phyloP scores from a whole-genome alignment of 2,888 invertebrate genomes.

The Hydropsyche betteni region DNA sequence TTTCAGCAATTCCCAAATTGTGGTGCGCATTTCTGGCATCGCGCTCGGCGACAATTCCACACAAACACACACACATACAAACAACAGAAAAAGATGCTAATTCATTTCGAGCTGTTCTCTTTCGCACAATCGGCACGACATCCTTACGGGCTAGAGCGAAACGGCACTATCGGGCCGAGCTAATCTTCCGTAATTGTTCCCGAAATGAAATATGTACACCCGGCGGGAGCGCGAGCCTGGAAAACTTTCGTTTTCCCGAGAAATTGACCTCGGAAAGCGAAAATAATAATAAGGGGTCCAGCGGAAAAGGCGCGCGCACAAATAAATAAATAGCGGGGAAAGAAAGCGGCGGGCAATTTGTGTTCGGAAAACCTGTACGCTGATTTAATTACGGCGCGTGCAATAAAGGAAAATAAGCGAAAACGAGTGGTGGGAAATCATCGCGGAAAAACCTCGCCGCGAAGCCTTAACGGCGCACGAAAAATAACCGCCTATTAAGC shows the following conservation, averaged over 20 bases:
- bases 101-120: constrained; percentile 38
- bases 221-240: constrained; percentile 34
- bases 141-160: constrained; percentile 28
- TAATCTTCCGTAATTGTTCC: constrained; percentile 50
- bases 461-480: constrained; percentile 32
- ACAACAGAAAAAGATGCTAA: constrained; percentile 44
- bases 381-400: constrained; percentile 38
- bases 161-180: constrained; percentile 38
- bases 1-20: constrained; percentile 1
- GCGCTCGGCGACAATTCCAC: not conserved
- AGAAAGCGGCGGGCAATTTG: constrained; percentile 38
- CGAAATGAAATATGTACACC: constrained; percentile 48
- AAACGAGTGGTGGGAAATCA: constrained; percentile 28
- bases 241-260: constrained; percentile 41
- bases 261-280: constrained; percentile 14
- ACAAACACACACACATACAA: not conserved
- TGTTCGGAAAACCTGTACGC: constrained; percentile 41
- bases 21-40: not conserved
- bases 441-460: constrained; percentile 9
- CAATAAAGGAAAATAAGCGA: constrained; percentile 35
- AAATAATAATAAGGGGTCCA: constrained; percentile 12
- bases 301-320: not conserved
- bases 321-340: not conserved
- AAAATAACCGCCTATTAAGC: constrained; percentile 21
- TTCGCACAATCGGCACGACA: constrained; percentile 16